Evolutionary conservation across 2,113 vertebrate genomes (phyloP), one percentile per base, ranked within the genome.

Genomic region (Ochotona princeps): DNA sequence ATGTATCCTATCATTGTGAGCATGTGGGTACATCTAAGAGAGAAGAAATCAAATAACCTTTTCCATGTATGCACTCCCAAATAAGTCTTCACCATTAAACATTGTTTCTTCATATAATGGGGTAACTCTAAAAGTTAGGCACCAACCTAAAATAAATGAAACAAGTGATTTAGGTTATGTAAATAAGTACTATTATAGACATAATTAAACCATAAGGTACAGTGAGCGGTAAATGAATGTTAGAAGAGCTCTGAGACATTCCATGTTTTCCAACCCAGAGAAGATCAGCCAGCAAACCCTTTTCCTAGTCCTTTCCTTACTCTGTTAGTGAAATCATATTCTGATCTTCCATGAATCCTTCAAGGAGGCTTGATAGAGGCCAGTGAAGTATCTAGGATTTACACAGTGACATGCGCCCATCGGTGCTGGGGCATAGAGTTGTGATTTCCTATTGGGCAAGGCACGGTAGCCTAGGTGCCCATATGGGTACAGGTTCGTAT

Each of bases 211-310:
- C 17, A 21, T 9, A 76, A 35, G 49, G 15, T 26, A 47, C 23
- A 6, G 7, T 26, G 15, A 54, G 10, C n/a, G 11, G 3, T 60
- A n/a, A 63, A 30, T 14, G 25, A 35, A 69, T 1, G 10, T 6
- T 32, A 51, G 49, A 69, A 35, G 21, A 47, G 4, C 72, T 12
- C 3, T 38, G 47, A 25, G 2, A 18, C 72, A 23, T 14, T 26
- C n/a, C n/a, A 3, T 14, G 7, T 32, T n/a, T 70, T 79, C 20
- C 10, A 30, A 18, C 0, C 18, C 30, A 61, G 21, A 21, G 5
- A 18, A 4, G 49, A 23, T 1, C 32, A 75, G 21, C 35, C 21
- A 0, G 6, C 4, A 44, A 1, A 0, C 11, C 26, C 32, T 23
- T 35, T 1, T 20, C 57, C 5, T 25, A 57, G 14, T 7, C 32